Base-by-base conservation (phyloP, 2,888 invertebrate species). In the Drosophila mayaguana region DNA sequence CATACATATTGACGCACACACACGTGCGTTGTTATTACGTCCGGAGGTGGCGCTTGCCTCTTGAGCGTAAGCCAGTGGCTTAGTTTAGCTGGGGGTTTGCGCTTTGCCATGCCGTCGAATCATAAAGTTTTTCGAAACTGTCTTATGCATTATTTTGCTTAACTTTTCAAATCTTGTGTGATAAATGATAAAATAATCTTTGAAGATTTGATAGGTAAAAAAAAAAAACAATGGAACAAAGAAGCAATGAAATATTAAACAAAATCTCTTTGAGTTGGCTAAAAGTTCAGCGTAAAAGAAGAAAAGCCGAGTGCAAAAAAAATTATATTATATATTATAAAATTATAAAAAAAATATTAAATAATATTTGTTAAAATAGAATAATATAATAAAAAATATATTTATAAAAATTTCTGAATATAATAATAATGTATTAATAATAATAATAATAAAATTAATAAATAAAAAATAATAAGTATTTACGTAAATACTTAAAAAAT, bases 31-130 rank as follows among this genome's bases (percentile, higher is more conserved):
- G 68, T 69, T 83, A 83, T 83, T 80, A 83, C 78, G 75, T 81
- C 80, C 83, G 80, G 81, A 81, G 81, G 55, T 78, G 84, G 81
- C 70, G 34, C 51, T n/a, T 36, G 61, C 55, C 51, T 74, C 73
- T 73, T 42, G 40, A 64, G 62, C 54, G 50, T 65, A 76, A 70
- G 78, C 67, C 80, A 80, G 78, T 60, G 80, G 80, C 83, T 80
- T 80, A 80, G 83, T 63, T 59, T 56, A 25, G 50, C 63, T 18
- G 83, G 77, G 80, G 77, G 54, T 22, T 34, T 14, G 6, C 53
- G 53, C 7, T 9, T 20, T 3, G 38, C 38, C 28, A 20, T 43
- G 38, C 65, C 45, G 50, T 32, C 55, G 40, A 55, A 28, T 59
- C 6, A 32, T 63, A 59, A 61, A 60, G 36, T 36, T 56, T 61